A percentile compares a stretch with the other conserved stretches of the same genome.
Evolutionary conservation across 2,797 vertebrate species (phyloP).

Genomic region (Myotis myotis): DNA sequence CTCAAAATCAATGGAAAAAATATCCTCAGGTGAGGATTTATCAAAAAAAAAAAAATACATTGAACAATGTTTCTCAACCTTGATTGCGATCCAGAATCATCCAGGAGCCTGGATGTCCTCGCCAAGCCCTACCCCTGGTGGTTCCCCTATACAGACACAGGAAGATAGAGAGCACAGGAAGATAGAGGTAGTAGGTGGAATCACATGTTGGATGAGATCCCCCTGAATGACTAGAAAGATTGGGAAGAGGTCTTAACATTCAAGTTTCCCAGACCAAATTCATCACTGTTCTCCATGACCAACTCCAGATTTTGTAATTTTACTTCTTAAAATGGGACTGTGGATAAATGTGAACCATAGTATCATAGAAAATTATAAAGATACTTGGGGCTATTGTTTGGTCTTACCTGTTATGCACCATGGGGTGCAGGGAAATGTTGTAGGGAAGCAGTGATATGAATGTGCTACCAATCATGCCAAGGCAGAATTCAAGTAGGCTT

Average conservation of each 20-base stretch:
- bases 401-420: not conserved
- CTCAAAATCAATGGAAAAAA: no score
- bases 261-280: not conserved
- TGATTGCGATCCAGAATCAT: not conserved
- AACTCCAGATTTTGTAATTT: not conserved
- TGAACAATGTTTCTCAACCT: not conserved
- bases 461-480: not conserved
- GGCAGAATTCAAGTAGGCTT: not conserved
- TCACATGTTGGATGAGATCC: not conserved
- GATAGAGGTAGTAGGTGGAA: not conserved
- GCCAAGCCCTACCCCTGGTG: rapidly evolving
- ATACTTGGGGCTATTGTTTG: not conserved
- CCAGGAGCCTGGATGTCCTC: not conserved
- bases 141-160: not conserved
- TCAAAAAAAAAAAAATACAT: not conserved
- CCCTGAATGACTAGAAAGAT: not conserved
- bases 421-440: not conserved
- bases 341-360: not conserved
- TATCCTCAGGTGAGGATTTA: no score
- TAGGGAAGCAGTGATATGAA: not conserved
- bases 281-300: not conserved
- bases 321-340: not conserved
- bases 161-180: not conserved
- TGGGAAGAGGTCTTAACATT: not conserved
- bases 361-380: not conserved